phyloP scores from a whole-genome alignment of 2,113 vertebrate genomes.

The Notarius lentiginosus region DNA sequence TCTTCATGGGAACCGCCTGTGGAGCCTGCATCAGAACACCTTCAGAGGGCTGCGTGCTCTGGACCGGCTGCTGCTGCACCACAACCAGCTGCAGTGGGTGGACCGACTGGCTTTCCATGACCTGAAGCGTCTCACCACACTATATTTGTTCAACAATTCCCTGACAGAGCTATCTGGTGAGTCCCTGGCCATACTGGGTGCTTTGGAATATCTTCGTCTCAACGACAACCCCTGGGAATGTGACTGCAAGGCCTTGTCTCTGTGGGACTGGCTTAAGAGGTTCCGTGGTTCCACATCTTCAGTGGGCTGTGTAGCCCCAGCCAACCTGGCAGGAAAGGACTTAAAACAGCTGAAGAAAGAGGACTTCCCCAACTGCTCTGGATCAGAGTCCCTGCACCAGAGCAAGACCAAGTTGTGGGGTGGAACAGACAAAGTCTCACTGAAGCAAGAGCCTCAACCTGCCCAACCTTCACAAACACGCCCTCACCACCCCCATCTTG shows the following conservation, averaged over 20 bases:
- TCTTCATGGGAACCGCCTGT: slow-evolving; percentile 93
- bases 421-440: slow-evolving; percentile 76
- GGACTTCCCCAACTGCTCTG: slow-evolving; percentile 86
- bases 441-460: slow-evolving; percentile 77
- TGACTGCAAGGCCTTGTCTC: slow-evolving; percentile 86
- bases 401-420: slow-evolving; percentile 85
- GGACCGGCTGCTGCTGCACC: slow-evolving; percentile 92
- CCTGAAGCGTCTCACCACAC: slow-evolving; percentile 89
- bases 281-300: slow-evolving; percentile 92
- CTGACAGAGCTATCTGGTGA: slow-evolving; percentile 88
- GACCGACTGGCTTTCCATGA: slow-evolving; percentile 91
- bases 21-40: slow-evolving; percentile 91
- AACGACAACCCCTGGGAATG: slow-evolving; percentile 97
- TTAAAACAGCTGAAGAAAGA: slow-evolving; percentile 83
- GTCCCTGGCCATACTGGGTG: slow-evolving; percentile 83
- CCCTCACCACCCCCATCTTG: slow-evolving; percentile 42
- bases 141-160: slow-evolving; percentile 98
- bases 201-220: slow-evolving; percentile 93
- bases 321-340: slow-evolving; percentile 79
- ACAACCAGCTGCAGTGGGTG: slow-evolving; percentile 94
- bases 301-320: slow-evolving; percentile 80
- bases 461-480: slow-evolving; percentile 50
- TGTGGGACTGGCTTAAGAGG: slow-evolving; percentile 94
- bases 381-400: slow-evolving; percentile 87
- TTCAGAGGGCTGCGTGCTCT: slow-evolving; percentile 91